Conservation (phyloP, 2,113 vertebrate species). For the Oxyruncus cristatus region DNA sequence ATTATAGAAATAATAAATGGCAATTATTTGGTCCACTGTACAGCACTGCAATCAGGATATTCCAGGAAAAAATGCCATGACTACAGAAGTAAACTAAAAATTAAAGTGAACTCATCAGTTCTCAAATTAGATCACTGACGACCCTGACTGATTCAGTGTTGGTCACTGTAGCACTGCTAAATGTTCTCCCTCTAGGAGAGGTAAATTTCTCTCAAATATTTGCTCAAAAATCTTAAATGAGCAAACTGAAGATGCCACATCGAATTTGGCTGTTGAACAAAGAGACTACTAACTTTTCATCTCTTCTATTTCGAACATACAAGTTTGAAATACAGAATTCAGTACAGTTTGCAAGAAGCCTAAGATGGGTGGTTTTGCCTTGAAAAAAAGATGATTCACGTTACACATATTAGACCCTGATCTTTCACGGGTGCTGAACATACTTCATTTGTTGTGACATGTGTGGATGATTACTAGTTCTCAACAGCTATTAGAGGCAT, state of each 20-base stretch:
- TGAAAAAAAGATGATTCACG: background rate
- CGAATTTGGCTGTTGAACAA: background rate
- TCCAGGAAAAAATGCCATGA: background rate
- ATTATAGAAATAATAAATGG: background rate
- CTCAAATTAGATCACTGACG: background rate
- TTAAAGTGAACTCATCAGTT: background rate
- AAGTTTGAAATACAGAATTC: background rate
- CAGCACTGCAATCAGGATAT: background rate
- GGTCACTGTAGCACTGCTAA: background rate
- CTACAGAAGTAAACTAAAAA: background rate
- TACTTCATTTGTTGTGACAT: background rate
- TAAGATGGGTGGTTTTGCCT: background rate
- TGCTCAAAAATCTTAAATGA: background rate
- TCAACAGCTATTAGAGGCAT: background rate
- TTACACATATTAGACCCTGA: background rate
- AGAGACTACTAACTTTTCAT: background rate
- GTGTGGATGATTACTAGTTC: background rate
- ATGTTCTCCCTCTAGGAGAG: background rate
- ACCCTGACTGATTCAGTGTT: background rate
- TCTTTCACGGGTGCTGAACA: background rate
- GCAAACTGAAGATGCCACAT: background rate
- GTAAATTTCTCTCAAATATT: background rate
- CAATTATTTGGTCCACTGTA: background rate
- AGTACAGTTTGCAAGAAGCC: background rate
- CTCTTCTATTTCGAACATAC: background rate